Base-by-base conservation (phyloP, 2,888 invertebrate species). In the Scaptomyza caliginosa region DNA sequence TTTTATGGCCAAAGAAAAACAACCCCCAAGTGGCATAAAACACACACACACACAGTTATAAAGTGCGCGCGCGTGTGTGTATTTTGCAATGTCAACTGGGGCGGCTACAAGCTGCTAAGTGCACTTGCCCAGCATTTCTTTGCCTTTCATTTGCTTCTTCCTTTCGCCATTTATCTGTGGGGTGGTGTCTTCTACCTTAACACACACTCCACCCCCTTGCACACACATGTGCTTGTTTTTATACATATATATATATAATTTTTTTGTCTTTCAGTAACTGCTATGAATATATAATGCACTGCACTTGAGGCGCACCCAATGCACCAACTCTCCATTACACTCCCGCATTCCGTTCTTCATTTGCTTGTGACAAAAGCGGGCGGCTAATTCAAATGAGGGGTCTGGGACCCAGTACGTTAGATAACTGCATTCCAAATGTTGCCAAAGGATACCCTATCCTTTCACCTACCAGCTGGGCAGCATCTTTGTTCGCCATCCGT, bases 251-350 rank as follows among this genome's bases (percentile, higher is more conserved):
- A 51, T 57, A 62, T 46, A 45, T 67, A 40, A 34, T 45, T 56
- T 50, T 11, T 13, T 19, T 43, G 34, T 54, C 52, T 43, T n/a
- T n/a, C 16, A 55, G 52, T 54, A 52, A 63, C 62, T 75, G 83
- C 74, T 69, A 83, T 81, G 86, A 86, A 81, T 86, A 71, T 80
- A 74, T 86, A 86, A 81, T 81, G 81, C 81, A 79, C 83, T 83
- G 80, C 73, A 81, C 86, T 81, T 81, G 86, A 81, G 80, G 70
- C 71, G 74, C 48, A 34, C 30, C 50, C 10, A 17, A 28, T 36
- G 21, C 72, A 59, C 48, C 55, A 3, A 34, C 6, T 2, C 24
- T 24, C 6, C 4, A 13, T 8, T n/a, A n/a, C 42, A 42, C 39
- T 34, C 36, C 30, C 48, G 42, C 48, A 46, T 45, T 38, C 30